Evolutionary conservation across 2,888 invertebrate genomes (phyloP).

Genomic region (Lasioglossum calceatum): DNA sequence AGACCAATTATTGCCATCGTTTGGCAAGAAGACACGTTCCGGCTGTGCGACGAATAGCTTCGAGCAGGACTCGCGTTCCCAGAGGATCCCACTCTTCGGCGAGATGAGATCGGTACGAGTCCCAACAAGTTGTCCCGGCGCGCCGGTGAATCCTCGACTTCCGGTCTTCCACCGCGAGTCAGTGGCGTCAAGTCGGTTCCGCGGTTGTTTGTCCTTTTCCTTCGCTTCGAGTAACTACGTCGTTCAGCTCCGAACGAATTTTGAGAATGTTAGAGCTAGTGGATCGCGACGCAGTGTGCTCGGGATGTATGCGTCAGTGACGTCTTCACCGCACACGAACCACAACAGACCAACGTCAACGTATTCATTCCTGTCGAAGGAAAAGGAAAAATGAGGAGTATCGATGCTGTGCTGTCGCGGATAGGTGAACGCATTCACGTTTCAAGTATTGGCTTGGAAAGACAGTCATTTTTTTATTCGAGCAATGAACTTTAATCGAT

Average conservation of each 20-base stretch:
- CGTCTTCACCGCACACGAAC: background rate
- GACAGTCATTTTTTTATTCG: too few relatives aligned
- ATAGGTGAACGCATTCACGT: too few relatives aligned
- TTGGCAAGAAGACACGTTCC: constrained; percentile 58
- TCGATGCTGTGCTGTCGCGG: too few relatives aligned
- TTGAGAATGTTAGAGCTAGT: background rate
- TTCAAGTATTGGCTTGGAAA: too few relatives aligned
- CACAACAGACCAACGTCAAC: background rate
- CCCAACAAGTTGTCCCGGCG: background rate
- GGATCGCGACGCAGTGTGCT: constrained; percentile 31
- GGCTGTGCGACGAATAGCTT: constrained; percentile 52
- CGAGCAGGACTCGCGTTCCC: constrained; percentile 38
- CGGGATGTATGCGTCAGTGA: constrained; percentile 14
- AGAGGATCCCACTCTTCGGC: constrained; percentile 35
- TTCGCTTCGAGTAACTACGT: background rate
- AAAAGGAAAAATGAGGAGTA: background rate
- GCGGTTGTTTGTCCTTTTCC: background rate
- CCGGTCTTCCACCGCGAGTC: background rate
- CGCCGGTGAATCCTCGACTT: background rate
- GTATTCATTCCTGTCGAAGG: background rate
- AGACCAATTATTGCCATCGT: constrained; percentile 73
- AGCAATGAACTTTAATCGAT: too few relatives aligned
- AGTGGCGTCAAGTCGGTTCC: constrained; percentile 18
- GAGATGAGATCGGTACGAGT: constrained; percentile 74
- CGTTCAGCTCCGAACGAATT: background rate